A percentile compares a stretch with the other conserved stretches of the same genome.
phyloP scores from a whole-genome alignment of 2,797 vertebrate genomes.

The Benthosema pterotum region DNA sequence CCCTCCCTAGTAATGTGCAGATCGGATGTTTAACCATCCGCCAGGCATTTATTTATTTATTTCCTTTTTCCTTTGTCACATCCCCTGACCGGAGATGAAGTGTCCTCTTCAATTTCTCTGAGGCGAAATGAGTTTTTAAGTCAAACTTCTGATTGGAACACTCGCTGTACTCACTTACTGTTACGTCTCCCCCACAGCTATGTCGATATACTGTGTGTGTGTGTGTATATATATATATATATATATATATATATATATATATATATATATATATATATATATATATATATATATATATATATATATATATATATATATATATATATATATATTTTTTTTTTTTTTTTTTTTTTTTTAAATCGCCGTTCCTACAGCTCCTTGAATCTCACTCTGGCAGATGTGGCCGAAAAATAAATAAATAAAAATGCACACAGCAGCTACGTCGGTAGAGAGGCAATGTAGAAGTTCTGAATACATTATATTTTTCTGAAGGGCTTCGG shows the following conservation, averaged over 20 bases:
- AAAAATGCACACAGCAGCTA: not conserved
- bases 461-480: constrained; percentile 11
- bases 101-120: constrained; percentile 3
- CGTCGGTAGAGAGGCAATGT: constrained; percentile 13
- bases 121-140: constrained; percentile 10
- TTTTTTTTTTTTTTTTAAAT: no score
- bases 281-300: no score
- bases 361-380: constrained; percentile 2
- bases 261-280: no score
- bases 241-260: no score
- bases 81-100: not conserved
- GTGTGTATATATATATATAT: no score
- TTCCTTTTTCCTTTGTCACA: not conserved
- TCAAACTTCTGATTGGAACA: constrained; percentile 14
- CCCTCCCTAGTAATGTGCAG: not conserved
- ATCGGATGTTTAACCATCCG: not conserved
- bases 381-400: not conserved
- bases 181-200: constrained; percentile 2
- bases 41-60: not conserved
- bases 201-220: no score
- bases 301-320: no score
- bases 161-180: not conserved
- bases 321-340: constrained; percentile 5
- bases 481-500: constrained; percentile 19
- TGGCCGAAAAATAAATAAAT: not conserved